Evolutionary conservation across 2,888 invertebrate species (phyloP).

Genomic region (Candidula unifasciata): DNA sequence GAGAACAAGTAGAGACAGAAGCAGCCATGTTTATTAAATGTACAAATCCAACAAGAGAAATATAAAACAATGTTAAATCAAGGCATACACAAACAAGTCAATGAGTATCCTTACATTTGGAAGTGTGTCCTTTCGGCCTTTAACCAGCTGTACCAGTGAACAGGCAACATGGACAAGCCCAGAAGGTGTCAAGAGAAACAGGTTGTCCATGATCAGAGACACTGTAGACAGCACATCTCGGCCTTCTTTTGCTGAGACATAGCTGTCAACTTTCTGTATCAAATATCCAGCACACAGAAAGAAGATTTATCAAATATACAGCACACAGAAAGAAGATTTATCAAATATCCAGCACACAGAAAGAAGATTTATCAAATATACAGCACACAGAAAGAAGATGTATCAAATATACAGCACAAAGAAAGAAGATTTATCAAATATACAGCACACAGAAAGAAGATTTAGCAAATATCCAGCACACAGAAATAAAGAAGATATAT

Average conservation of each 20-base stretch:
- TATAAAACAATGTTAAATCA: neutral
- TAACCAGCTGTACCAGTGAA: constrained; percentile 61
- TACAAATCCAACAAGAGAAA: too few species aligned
- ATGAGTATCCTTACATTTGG: constrained; percentile 62
- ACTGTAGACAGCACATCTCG: constrained; percentile 63
- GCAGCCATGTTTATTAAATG: too few species aligned
- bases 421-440: too few species aligned
- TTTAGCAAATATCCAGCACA: too few species aligned
- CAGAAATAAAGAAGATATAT: too few species aligned
- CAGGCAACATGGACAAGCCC: constrained; percentile 61
- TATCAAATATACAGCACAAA: neutral
- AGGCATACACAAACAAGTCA: neutral
- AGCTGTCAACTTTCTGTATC: neutral
- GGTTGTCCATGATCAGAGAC: constrained; percentile 68
- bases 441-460: too few species aligned
- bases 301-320: neutral
- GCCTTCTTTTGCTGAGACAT: neutral
- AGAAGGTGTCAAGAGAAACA: constrained; percentile 62
- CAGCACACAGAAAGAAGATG: neutral
- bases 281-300: neutral
- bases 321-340: neutral
- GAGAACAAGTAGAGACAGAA: too few species aligned
- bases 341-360: too few species aligned
- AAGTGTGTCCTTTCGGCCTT: constrained; percentile 60
- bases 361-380: neutral